Percentiles rank a stretch among this genome's conserved stretches.
These are phyloP conservation scores for Drosophila melanosoma DNA, from an alignment of 2,888 invertebrate genomes.

Conservation along the genomic window DNA sequence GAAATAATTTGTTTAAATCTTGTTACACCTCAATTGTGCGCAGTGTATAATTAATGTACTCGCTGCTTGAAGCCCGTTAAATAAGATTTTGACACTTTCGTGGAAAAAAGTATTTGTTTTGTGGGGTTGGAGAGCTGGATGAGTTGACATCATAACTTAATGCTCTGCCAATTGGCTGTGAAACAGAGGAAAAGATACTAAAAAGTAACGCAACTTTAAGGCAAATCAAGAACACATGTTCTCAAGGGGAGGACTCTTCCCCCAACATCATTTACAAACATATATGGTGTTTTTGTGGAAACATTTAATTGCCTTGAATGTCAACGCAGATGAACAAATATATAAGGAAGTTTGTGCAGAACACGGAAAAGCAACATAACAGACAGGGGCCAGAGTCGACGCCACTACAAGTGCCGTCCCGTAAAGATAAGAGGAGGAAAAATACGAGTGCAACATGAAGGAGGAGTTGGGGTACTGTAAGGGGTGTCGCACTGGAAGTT, in stretches of 20 bases:
- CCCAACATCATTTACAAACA: slow-evolving; percentile 18
- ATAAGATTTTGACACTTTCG: slow-evolving; percentile 66
- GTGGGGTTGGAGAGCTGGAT: neutral
- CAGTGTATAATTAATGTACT: slow-evolving; percentile 29
- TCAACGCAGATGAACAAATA: slow-evolving; percentile 75
- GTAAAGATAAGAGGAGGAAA: slow-evolving; percentile 48
- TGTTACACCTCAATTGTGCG: neutral
- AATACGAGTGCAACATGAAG: slow-evolving; percentile 9
- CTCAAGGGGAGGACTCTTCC: neutral
- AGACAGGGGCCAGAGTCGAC: slow-evolving; percentile 33
- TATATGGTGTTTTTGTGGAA: slow-evolving; percentile 32
- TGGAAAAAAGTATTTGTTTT: slow-evolving; percentile 32
- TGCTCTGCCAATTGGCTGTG: slow-evolving; percentile 73
- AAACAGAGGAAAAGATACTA: slow-evolving; percentile 39
- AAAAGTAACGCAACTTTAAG: slow-evolving; percentile 41
- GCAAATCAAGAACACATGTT: slow-evolving; percentile 79
- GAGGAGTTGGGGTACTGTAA: neutral
- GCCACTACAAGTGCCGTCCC: slow-evolving; percentile 61
- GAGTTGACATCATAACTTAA: slow-evolving; percentile 68
- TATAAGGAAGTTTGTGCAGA: slow-evolving; percentile 47
- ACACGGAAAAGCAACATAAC: slow-evolving; percentile 17
- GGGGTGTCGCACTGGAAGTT: neutral
- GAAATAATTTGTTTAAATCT: neutral
- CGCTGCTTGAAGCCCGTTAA: slow-evolving; percentile 43
- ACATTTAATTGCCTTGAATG: slow-evolving; percentile 78